A percentile compares a stretch with the other conserved stretches of the same genome.
Evolutionary conservation across 2,888 invertebrate species (phyloP).

Genomic region (Zhengitettix transpicula): DNA sequence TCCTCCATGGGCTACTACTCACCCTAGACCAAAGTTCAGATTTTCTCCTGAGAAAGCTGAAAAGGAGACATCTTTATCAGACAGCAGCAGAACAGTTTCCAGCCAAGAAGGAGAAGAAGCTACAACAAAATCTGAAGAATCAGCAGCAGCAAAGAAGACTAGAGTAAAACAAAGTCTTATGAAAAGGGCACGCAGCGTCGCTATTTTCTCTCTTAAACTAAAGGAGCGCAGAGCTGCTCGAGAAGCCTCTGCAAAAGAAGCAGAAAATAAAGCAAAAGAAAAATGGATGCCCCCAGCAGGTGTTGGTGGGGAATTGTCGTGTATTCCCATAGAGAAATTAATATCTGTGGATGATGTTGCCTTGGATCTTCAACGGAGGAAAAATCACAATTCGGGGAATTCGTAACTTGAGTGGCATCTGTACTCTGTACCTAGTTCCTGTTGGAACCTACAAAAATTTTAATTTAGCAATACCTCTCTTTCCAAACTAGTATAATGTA

Average conservation of each 20-base stretch:
- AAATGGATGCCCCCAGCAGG: slow-evolving; percentile 27
- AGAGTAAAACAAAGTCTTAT: slow-evolving; percentile 56
- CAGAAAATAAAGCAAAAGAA: slow-evolving; percentile 36
- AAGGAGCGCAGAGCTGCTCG: slow-evolving; percentile 63
- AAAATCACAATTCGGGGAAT: slow-evolving; percentile 9
- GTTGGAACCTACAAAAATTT: not conserved
- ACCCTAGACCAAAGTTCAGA: slow-evolving; percentile 22
- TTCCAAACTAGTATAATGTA: not conserved
- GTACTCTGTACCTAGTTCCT: not conserved
- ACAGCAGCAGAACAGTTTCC: slow-evolving; percentile 35
- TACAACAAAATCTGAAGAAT: slow-evolving; percentile 7
- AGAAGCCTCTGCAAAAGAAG: slow-evolving; percentile 53
- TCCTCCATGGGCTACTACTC: slow-evolving; percentile 34
- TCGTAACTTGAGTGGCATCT: not conserved
- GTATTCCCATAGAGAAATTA: slow-evolving; percentile 68
- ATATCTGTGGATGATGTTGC: slow-evolving; percentile 33
- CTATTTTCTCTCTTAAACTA: slow-evolving; percentile 68
- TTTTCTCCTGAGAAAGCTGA: slow-evolving; percentile 25
- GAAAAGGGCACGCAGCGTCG: slow-evolving; percentile 70
- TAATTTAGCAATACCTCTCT: not conserved
- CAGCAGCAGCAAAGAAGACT: slow-evolving; percentile 44
- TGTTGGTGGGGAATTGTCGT: slow-evolving; percentile 65
- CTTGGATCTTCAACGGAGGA: slow-evolving; percentile 14
- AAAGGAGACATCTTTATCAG: slow-evolving; percentile 25
- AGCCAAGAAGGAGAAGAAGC: slow-evolving; percentile 32